phyloP scores from a whole-genome alignment of 1,140 invertebrate genomes.

The Samia ricini region DNA sequence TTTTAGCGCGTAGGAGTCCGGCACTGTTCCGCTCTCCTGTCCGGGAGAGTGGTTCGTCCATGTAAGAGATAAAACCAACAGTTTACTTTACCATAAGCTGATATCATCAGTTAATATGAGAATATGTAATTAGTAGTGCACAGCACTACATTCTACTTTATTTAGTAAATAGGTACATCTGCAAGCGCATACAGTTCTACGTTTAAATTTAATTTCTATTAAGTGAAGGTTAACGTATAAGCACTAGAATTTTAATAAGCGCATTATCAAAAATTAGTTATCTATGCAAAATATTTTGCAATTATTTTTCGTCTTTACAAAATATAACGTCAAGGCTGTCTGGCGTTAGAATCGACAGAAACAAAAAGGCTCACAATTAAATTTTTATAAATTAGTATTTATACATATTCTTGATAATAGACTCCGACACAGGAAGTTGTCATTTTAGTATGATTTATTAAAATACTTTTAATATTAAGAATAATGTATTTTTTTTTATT shows the following conservation, averaged over 20 bases:
- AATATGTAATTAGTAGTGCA: too few relatives aligned
- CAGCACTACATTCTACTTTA: too few relatives aligned
- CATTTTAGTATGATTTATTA: neutral
- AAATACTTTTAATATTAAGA: neutral
- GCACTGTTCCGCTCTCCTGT: too few relatives aligned
- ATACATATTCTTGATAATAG: neutral
- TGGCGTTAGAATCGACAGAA: neutral
- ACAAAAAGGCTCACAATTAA: neutral
- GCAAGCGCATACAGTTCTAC: neutral
- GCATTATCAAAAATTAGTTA: neutral
- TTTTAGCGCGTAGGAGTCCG: too few relatives aligned
- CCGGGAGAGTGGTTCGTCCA: too few relatives aligned
- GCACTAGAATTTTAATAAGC: neutral
- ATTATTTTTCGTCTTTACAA: neutral
- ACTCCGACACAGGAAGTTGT: neutral
- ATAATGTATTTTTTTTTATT: neutral
- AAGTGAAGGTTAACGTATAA: neutral
- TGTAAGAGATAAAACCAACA: too few relatives aligned
- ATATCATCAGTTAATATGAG: too few relatives aligned
- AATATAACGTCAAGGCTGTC: conserved; percentile 6
- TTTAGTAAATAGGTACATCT: too few relatives aligned
- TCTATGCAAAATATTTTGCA: conserved; percentile 7
- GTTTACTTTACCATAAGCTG: too few relatives aligned
- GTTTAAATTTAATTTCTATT: neutral
- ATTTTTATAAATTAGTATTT: conserved; percentile 1